A percentile compares a stretch with the other conserved stretches of the same genome.
These are phyloP conservation scores for Spicauda simplicius DNA, from an alignment of 2,888 invertebrate genomes.

Conservation along the genomic window DNA sequence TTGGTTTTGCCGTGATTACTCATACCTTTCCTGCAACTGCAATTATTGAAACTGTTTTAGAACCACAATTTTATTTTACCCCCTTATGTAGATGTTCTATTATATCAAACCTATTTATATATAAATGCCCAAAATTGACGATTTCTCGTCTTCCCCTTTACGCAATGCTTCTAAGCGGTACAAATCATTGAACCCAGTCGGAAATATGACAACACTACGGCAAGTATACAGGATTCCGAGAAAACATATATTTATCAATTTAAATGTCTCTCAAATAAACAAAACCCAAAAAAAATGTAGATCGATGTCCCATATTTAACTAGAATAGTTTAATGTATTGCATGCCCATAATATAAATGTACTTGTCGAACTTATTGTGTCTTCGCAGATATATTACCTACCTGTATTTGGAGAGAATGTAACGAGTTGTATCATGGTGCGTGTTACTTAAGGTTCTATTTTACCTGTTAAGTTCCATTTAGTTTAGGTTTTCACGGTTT, in stretches of 20 bases:
- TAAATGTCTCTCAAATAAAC: constrained; percentile 41
- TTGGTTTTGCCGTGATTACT: constrained; percentile 1
- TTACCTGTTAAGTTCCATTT: not conserved
- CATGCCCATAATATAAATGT: constrained; percentile 12
- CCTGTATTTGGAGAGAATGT: constrained; percentile 3
- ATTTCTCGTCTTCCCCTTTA: not conserved
- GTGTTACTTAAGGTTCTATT: constrained; percentile 15
- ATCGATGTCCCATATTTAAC: constrained; percentile 39
- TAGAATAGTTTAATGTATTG: constrained; percentile 32
- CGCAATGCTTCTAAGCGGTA: not conserved
- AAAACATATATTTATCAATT: constrained; percentile 39
- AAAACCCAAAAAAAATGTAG: constrained; percentile 45
- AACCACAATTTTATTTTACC: not conserved
- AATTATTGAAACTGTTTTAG: not conserved
- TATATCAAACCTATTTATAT: not conserved
- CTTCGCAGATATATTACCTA: constrained; percentile 27
- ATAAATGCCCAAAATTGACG: not conserved
- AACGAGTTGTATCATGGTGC: constrained; percentile 18
- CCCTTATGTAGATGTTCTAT: not conserved
- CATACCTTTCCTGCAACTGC: not conserved
- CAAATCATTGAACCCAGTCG: constrained; percentile 11
- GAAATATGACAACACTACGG: constrained; percentile 42
- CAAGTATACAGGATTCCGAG: constrained; percentile 47
- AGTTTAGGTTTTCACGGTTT: not conserved
- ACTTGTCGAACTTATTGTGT: constrained; percentile 14